These are phyloP conservation scores for Drosophila hamatofila DNA, from an alignment of 2,888 invertebrate genomes.

Conservation along the genomic window DNA sequence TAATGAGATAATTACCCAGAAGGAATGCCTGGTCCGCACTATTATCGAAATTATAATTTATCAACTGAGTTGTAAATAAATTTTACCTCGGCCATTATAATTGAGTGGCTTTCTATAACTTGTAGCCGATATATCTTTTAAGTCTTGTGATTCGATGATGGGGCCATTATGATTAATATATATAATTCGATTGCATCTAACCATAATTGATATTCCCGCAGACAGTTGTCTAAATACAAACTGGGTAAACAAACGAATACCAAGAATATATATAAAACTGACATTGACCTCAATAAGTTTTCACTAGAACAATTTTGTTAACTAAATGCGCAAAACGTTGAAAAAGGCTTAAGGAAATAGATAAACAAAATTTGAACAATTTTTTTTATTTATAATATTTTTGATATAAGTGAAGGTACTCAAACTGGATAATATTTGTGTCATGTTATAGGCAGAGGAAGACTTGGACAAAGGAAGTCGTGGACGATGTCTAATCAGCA, in stretches of 20 bases:
- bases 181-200: conserved; percentile 73
- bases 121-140: conserved; percentile 60
- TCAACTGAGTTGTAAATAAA: conserved; percentile 8
- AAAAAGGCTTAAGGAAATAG: not conserved
- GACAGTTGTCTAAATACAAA: conserved; percentile 29
- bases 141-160: conserved; percentile 76
- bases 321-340: conserved; percentile 1
- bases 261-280: conserved; percentile 34
- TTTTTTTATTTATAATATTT: not conserved
- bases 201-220: conserved; percentile 51
- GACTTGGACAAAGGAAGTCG: too few relatives aligned
- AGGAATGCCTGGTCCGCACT: not conserved
- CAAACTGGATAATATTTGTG: not conserved
- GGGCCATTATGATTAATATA: conserved; percentile 71
- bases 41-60: conserved; percentile 23
- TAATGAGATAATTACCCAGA: not conserved
- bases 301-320: not conserved
- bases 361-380: not conserved
- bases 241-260: conserved; percentile 30
- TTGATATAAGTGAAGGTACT: too few relatives aligned
- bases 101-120: conserved; percentile 50
- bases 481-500: not conserved
- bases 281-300: conserved; percentile 58
- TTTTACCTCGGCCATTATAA: conserved; percentile 31
- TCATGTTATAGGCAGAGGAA: not conserved